Evolutionary conservation across 2,113 vertebrate genomes (phyloP).

Genomic region (Tympanuchus pallidicinctus): DNA sequence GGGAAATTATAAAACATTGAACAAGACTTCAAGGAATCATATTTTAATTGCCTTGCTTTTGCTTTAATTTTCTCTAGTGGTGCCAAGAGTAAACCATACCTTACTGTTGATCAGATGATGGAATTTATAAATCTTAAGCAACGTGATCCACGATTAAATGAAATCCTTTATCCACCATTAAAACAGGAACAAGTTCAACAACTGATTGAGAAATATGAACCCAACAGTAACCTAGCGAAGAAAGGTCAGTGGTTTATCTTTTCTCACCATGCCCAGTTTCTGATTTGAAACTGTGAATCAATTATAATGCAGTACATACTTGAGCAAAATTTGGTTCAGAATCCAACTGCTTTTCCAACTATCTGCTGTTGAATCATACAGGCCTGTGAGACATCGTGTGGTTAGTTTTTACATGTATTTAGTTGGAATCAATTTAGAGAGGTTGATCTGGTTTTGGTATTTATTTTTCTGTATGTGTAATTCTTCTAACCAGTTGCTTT

Average conservation of each 20-base stretch:
- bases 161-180: constrained; percentile 96
- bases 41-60: constrained; percentile 1
- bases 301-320: neutral
- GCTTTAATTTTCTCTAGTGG: constrained; percentile 79
- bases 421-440: neutral
- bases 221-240: constrained; percentile 84
- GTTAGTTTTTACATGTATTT: neutral
- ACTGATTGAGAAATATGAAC: constrained; percentile 96
- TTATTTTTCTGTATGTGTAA: neutral
- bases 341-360: neutral
- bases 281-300: neutral
- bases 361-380: neutral
- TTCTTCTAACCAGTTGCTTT: neutral
- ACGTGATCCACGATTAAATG: constrained; percentile 94
- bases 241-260: constrained; percentile 86
- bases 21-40: neutral
- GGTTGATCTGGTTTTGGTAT: neutral
- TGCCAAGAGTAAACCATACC: constrained; percentile 91
- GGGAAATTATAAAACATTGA: neutral
- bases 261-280: neutral
- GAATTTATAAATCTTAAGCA: constrained; percentile 96
- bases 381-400: neutral
- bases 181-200: constrained; percentile 96
- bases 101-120: constrained; percentile 95
- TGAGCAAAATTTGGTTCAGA: neutral